Conservation (phyloP, 2,888 invertebrate species). For the Choreutis nemorana region DNA sequence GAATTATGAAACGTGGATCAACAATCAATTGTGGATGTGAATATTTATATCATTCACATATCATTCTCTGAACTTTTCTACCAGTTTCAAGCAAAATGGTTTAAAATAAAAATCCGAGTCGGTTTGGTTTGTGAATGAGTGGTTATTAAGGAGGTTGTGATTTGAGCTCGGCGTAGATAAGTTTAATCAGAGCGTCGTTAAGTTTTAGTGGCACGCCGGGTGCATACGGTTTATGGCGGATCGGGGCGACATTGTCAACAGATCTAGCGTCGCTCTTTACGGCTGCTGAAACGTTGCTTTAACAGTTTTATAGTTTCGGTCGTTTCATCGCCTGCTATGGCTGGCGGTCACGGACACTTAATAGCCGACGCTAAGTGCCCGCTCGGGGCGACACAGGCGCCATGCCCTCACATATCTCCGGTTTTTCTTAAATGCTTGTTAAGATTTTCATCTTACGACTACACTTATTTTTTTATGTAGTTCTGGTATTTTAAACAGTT, state of each 20-base stretch:
- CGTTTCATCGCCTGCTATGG: slow-evolving; percentile 58
- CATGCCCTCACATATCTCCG: slow-evolving; percentile 45
- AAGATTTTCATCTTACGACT: slow-evolving; percentile 55
- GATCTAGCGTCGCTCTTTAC: slow-evolving; percentile 64
- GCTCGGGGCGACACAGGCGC: slow-evolving; percentile 53
- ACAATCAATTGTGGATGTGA: too few relatives aligned
- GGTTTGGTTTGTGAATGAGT: slow-evolving; percentile 19
- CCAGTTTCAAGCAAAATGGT: too few relatives aligned
- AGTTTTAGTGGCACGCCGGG: slow-evolving; percentile 56
- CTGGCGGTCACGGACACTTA: slow-evolving; percentile 60
- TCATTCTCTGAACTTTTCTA: too few relatives aligned
- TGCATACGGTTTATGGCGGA: slow-evolving; percentile 64
- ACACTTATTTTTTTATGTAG: slow-evolving; percentile 1
- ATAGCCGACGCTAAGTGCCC: slow-evolving; percentile 62
- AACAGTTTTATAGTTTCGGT: slow-evolving; percentile 66
- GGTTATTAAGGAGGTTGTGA: slow-evolving; percentile 49
- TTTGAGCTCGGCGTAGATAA: slow-evolving; percentile 45
- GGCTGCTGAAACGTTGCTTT: slow-evolving; percentile 65
- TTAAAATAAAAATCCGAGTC: too few relatives aligned
- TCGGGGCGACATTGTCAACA: slow-evolving; percentile 63
- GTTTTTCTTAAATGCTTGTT: slow-evolving; percentile 45
- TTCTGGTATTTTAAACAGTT: too few relatives aligned
- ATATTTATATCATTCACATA: too few relatives aligned
- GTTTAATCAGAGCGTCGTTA: slow-evolving; percentile 63
- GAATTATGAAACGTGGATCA: too few relatives aligned